phyloP scores from a whole-genome alignment of 2,113 vertebrate genomes.

The Tursiops truncatus region DNA sequence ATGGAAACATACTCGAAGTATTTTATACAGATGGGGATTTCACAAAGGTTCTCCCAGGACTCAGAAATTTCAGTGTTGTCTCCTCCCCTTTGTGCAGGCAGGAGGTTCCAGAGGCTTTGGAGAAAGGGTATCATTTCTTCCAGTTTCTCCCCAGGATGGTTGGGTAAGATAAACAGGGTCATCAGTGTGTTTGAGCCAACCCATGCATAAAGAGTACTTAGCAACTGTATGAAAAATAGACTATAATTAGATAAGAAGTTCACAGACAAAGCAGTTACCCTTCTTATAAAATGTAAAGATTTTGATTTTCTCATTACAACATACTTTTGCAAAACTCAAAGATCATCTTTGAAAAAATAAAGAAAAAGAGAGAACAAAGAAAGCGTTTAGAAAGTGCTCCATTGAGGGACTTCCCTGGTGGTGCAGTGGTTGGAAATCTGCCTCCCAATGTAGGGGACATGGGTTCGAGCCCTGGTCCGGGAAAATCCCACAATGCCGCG shows the following conservation, averaged over 20 bases:
- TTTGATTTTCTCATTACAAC: slow-evolving; percentile 19
- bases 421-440: no score
- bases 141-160: background rate
- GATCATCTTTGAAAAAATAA: background rate
- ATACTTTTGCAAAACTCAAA: background rate
- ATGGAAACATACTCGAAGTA: background rate
- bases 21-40: background rate
- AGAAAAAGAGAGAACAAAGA: background rate
- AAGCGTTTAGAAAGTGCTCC: background rate
- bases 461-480: no score
- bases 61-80: background rate
- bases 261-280: background rate
- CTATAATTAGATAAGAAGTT: background rate
- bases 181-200: background rate
- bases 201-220: background rate
- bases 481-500: no score
- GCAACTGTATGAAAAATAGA: background rate
- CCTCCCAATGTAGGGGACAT: no score
- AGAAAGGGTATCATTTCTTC: background rate
- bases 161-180: background rate
- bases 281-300: background rate
- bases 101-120: background rate
- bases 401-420: no score
- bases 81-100: background rate
- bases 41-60: background rate